Conservation (phyloP, 2,113 vertebrate species). For the Zingel zingel region DNA sequence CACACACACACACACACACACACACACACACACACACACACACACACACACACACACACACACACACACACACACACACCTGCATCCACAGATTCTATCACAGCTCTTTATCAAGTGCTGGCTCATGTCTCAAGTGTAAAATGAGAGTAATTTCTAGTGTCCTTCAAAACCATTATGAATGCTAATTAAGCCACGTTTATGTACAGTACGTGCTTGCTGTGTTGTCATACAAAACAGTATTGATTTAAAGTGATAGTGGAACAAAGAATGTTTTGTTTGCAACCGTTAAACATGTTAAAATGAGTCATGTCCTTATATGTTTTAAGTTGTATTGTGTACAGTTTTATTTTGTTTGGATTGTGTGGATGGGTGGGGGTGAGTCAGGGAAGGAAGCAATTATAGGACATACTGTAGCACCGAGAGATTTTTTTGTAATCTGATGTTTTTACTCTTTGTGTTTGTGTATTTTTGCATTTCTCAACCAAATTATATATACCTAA, state of each 20-base stretch:
- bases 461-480: not conserved
- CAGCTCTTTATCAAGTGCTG: constrained; percentile 28
- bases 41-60: not conserved
- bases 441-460: not conserved
- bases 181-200: constrained; percentile 15
- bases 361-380: not conserved
- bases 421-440: not conserved
- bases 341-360: not conserved
- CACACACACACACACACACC: not conserved
- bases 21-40: not conserved
- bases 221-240: not conserved
- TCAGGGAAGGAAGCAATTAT: not conserved
- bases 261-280: not conserved
- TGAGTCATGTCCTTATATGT: not conserved
- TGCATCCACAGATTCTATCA: constrained; percentile 19
- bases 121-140: constrained; percentile 44
- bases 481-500: not conserved
- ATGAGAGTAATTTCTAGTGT: constrained; percentile 15
- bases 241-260: not conserved
- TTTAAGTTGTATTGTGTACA: not conserved
- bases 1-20: not conserved
- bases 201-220: not conserved
- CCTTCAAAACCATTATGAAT: constrained; percentile 40
- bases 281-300: not conserved
- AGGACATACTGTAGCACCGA: not conserved